Evolutionary conservation across 1,140 invertebrate genomes (phyloP).

Genomic region (Micrasema longulum): DNA sequence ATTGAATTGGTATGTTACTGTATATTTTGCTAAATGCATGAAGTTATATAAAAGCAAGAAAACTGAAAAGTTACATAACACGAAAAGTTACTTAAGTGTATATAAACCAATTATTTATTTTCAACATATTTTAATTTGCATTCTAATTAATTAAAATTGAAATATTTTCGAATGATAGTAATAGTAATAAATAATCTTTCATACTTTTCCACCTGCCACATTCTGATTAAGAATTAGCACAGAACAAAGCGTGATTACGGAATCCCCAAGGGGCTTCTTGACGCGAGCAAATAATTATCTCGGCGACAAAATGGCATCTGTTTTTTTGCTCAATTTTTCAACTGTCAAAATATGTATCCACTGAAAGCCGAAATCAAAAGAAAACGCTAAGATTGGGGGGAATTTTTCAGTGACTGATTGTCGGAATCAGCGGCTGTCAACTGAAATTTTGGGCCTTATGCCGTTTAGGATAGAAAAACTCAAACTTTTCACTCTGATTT

Average conservation of each 20-base stretch:
- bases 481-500: conserved; percentile 31
- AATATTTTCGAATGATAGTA: too few relatives aligned
- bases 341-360: conserved; percentile 44
- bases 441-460: conserved; percentile 34
- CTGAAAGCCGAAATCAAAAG: conserved; percentile 43
- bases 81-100: too few relatives aligned
- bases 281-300: conserved; percentile 37
- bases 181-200: neutral
- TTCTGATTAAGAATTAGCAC: conserved; percentile 3
- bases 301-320: conserved; percentile 29
- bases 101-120: too few relatives aligned
- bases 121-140: too few relatives aligned
- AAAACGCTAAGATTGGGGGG: conserved; percentile 26
- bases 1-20: too few relatives aligned
- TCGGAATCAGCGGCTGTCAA: conserved; percentile 46
- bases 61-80: too few relatives aligned
- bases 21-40: too few relatives aligned
- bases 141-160: too few relatives aligned
- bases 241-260: conserved; percentile 14
- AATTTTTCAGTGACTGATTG: conserved; percentile 47
- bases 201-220: neutral
- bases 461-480: conserved; percentile 36
- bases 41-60: too few relatives aligned
- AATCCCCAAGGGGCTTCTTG: neutral
- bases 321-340: conserved; percentile 48